These are phyloP conservation scores for Polymixis flavicincta DNA, from an alignment of 2,888 invertebrate genomes.

Conservation along the genomic window DNA sequence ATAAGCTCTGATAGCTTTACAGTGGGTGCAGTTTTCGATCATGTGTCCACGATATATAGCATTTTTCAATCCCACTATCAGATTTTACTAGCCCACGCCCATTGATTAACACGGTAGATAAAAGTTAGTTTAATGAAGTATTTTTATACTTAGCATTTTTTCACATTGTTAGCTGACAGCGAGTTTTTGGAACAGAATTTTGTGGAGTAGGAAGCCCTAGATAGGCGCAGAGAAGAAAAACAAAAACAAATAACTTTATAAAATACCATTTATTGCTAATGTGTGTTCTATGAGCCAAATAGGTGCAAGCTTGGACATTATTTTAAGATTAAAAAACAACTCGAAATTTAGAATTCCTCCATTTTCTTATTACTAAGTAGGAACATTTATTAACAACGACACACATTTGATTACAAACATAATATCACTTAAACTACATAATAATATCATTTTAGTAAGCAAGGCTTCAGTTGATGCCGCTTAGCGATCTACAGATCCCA, in stretches of 20 bases:
- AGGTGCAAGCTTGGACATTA: neutral
- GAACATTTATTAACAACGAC: no score
- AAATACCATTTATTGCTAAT: neutral
- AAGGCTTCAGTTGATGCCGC: neutral
- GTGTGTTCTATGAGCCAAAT: neutral
- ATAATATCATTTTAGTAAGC: no score
- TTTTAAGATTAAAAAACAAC: no score
- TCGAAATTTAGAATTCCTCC: no score
- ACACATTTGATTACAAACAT: no score
- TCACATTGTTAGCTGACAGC: conserved; percentile 84
- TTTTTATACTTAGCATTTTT: conserved; percentile 86
- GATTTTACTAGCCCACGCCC: conserved; percentile 85
- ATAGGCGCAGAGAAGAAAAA: conserved; percentile 2
- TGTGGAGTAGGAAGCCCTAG: conserved; percentile 53
- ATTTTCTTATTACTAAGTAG: no score
- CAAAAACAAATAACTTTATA: no score
- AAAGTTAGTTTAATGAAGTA: conserved; percentile 86
- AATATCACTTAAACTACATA: no score
- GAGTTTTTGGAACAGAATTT: conserved; percentile 65
- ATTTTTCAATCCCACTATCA: conserved; percentile 69
- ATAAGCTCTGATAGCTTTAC: conserved; percentile 46
- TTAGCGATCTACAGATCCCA: neutral
- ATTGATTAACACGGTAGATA: conserved; percentile 87
- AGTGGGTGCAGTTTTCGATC: conserved; percentile 46
- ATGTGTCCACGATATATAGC: conserved; percentile 48